A percentile compares a stretch with the other conserved stretches of the same genome.
phyloP scores from a whole-genome alignment of 1,140 invertebrate genomes.

The Polypedilum pembai region DNA sequence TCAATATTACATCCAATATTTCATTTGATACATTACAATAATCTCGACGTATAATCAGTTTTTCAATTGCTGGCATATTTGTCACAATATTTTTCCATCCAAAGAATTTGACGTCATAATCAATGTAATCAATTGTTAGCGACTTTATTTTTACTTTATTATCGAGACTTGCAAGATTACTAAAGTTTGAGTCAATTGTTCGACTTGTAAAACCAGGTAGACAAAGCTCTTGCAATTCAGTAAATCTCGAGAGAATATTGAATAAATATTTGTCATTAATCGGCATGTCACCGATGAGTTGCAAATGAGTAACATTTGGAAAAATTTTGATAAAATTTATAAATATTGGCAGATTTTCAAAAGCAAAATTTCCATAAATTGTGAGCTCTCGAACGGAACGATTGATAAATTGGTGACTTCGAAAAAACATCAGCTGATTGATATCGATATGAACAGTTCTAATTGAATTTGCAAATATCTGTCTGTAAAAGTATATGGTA shows the following conservation, averaged over 20 bases:
- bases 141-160: background rate
- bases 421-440: background rate
- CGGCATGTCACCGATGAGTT: background rate
- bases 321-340: conserved; percentile 29
- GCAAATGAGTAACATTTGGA: conserved; percentile 18
- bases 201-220: background rate
- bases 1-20: background rate
- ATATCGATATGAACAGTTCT: conserved; percentile 7
- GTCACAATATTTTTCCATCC: conserved; percentile 18
- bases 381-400: background rate
- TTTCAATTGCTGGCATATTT: background rate
- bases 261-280: conserved; percentile 29
- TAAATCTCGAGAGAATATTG: conserved; percentile 26
- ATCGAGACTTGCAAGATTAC: background rate
- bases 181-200: background rate
- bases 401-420: conserved; percentile 15
- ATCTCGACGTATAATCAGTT: background rate
- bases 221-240: background rate
- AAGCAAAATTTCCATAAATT: conserved; percentile 24
- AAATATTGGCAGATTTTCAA: conserved; percentile 27
- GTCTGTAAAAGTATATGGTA: background rate
- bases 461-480: conserved; percentile 19
- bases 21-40: background rate
- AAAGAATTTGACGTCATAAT: conserved; percentile 22
- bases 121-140: background rate